Percentiles rank a stretch among this genome's conserved stretches.
Evolutionary conservation across 1,140 invertebrate species (phyloP).

Genomic region (Epicauta chinensis): DNA sequence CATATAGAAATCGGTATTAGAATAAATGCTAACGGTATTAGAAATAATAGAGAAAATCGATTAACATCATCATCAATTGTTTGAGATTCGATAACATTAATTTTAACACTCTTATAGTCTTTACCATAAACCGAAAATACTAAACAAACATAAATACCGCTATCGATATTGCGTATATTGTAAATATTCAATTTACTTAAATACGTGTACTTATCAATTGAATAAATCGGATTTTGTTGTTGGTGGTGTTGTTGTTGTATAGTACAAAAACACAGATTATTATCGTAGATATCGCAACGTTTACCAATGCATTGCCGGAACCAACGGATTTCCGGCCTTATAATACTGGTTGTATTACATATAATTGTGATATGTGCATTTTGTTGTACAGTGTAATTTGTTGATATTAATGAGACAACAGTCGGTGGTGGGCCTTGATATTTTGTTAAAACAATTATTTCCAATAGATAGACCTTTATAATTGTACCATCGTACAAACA

Average conservation of each 20-base stretch:
- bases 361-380: constrained; percentile 34
- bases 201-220: constrained; percentile 25
- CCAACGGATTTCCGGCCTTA: constrained; percentile 33
- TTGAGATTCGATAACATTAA: constrained; percentile 21
- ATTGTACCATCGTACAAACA: constrained; percentile 25
- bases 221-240: constrained; percentile 13
- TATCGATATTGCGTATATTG: constrained; percentile 28
- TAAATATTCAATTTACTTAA: constrained; percentile 37
- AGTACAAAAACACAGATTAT: constrained; percentile 27
- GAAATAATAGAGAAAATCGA: constrained; percentile 30
- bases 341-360: constrained; percentile 32
- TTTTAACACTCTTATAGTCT: constrained; percentile 28
- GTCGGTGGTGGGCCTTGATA: constrained; percentile 25
- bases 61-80: background rate
- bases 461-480: constrained; percentile 22
- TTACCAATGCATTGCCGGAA: constrained; percentile 32
- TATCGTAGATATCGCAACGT: constrained; percentile 29
- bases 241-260: background rate
- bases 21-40: constrained; percentile 30
- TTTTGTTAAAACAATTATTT: constrained; percentile 22
- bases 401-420: constrained; percentile 26
- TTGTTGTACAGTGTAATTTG: constrained; percentile 23
- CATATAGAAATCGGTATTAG: constrained; percentile 31
- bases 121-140: constrained; percentile 32
- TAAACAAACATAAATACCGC: constrained; percentile 36